phyloP scores from a whole-genome alignment of 2,113 vertebrate species.

The Campylomormyrus numenius region DNA sequence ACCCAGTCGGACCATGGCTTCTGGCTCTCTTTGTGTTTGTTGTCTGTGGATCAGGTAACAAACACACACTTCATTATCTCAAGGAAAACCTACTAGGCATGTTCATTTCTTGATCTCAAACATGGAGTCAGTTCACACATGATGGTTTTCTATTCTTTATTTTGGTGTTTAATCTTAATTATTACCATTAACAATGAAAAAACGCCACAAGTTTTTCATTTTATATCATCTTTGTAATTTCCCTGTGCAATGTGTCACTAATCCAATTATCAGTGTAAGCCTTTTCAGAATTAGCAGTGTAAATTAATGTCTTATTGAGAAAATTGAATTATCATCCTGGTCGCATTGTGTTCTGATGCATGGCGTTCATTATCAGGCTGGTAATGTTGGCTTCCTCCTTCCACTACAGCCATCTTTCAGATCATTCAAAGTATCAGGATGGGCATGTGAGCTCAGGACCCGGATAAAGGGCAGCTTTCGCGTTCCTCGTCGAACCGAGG shows the following conservation, averaged over 20 bases:
- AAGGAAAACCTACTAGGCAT: not conserved
- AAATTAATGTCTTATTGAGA: not conserved
- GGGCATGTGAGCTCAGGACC: slow-evolving; percentile 69
- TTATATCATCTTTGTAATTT: not conserved
- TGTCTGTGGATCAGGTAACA: slow-evolving; percentile 73
- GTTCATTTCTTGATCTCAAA: not conserved
- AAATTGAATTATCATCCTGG: not conserved
- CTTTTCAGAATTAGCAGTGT: not conserved
- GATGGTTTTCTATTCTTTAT: not conserved
- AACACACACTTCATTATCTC: slow-evolving; percentile 4
- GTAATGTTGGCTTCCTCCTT: not conserved
- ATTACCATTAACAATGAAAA: not conserved
- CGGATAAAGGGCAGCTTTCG: slow-evolving; percentile 10
- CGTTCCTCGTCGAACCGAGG: slow-evolving; percentile 23
- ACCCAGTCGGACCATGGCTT: slow-evolving; percentile 71
- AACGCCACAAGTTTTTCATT: not conserved
- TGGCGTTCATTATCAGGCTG: not conserved
- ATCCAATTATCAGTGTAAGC: not conserved
- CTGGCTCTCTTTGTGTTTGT: slow-evolving; percentile 72
- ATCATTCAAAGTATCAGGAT: slow-evolving; percentile 85
- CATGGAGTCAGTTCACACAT: not conserved
- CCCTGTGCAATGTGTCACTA: not conserved
- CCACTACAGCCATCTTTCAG: slow-evolving; percentile 74
- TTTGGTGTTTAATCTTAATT: not conserved
- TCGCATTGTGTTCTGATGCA: not conserved